Evolutionary conservation across 2,797 vertebrate genomes (phyloP).

Genomic region (Semotilus atromaculatus): DNA sequence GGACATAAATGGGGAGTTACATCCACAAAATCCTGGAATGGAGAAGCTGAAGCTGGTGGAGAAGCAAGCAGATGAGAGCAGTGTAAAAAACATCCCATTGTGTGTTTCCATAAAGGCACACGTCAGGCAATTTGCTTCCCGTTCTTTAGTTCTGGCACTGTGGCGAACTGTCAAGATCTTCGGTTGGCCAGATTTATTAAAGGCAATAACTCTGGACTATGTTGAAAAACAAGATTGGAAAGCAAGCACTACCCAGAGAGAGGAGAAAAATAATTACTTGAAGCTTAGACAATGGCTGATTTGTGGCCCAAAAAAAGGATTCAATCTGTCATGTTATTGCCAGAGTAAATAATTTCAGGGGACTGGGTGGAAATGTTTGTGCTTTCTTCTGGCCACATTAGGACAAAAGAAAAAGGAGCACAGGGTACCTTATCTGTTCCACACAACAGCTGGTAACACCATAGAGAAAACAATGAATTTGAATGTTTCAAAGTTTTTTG

Average conservation of each 20-base stretch:
- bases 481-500: slow-evolving; percentile 5
- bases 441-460: slow-evolving; percentile 52
- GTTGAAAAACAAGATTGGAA: slow-evolving; percentile 50
- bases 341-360: slow-evolving; percentile 51
- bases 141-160: slow-evolving; percentile 24
- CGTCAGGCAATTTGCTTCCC: slow-evolving; percentile 29
- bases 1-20: not conserved
- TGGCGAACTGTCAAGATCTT: slow-evolving; percentile 36
- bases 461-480: slow-evolving; percentile 42
- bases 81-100: not conserved
- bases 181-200: slow-evolving; percentile 44
- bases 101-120: slow-evolving; percentile 38
- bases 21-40: slow-evolving; percentile 9
- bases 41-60: slow-evolving; percentile 13
- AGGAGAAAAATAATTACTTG: slow-evolving; percentile 45
- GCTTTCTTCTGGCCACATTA: slow-evolving; percentile 36
- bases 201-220: slow-evolving; percentile 45
- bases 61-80: not conserved
- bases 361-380: slow-evolving; percentile 57
- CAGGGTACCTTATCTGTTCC: slow-evolving; percentile 60
- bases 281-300: slow-evolving; percentile 58
- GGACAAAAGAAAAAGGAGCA: slow-evolving; percentile 53
- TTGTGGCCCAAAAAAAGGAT: slow-evolving; percentile 56
- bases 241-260: slow-evolving; percentile 2
- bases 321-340: slow-evolving; percentile 58